Evolutionary conservation across 2,113 vertebrate species (phyloP).

Genomic region (Myotis davidii): DNA sequence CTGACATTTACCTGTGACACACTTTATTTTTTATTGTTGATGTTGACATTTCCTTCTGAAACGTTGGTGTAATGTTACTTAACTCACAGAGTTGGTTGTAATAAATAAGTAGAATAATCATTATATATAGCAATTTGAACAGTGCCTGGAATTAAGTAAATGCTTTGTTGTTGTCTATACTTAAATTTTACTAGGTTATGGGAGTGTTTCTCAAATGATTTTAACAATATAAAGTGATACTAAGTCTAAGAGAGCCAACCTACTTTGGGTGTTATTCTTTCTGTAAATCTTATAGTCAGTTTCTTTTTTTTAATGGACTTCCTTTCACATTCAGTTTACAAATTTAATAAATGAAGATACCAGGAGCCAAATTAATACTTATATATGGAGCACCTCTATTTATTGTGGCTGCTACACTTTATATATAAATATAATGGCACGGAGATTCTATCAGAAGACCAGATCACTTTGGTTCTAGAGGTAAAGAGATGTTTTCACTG

Average conservation of each 20-base stretch:
- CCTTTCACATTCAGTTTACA: background rate
- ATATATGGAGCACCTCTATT: background rate
- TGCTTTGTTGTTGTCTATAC: background rate
- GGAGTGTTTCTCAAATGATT: background rate
- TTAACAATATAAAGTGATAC: background rate
- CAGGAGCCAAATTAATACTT: background rate
- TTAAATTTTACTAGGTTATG: background rate
- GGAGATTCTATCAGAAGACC: background rate
- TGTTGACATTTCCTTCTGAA: slow-evolving; percentile 45
- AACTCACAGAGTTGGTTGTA: background rate
- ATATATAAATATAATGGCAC: background rate
- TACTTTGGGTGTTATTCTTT: background rate
- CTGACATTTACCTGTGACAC: background rate
- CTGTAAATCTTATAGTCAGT: background rate
- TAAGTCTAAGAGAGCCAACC: background rate
- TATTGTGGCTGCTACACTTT: background rate
- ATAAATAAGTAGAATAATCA: background rate
- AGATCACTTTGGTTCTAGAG: background rate
- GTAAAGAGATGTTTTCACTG: background rate
- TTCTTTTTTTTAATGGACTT: background rate
- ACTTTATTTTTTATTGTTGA: slow-evolving; percentile 2
- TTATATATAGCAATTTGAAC: background rate
- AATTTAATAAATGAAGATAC: background rate
- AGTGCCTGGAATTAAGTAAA: background rate
- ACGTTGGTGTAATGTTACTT: background rate